Percentiles rank a stretch among this genome's conserved stretches.
Evolutionary conservation across 1,140 invertebrate genomes (phyloP).

Genomic region (Papilio polytes): DNA sequence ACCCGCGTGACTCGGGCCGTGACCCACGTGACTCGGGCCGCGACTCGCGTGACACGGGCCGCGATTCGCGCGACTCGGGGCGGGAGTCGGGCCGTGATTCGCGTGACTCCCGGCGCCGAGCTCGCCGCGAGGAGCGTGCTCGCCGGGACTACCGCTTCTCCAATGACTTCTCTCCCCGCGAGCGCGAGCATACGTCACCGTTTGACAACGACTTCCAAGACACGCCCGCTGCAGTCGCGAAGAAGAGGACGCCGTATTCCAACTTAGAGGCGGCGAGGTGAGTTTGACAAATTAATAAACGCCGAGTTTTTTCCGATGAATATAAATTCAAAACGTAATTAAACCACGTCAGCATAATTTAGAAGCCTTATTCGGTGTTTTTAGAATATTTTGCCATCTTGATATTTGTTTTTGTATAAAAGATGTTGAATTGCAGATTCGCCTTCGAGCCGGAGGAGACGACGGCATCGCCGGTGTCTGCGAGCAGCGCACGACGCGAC

Average conservation of each 20-base stretch:
- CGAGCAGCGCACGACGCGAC: conserved; percentile 61
- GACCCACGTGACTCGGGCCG: conserved; percentile 48
- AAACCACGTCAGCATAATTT: too few relatives aligned
- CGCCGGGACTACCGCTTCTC: conserved; percentile 83
- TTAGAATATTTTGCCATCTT: too few relatives aligned
- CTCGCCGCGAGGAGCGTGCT: conserved; percentile 62
- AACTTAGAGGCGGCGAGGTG: conserved; percentile 75
- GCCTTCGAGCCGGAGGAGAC: conserved; percentile 70
- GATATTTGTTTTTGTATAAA: not conserved
- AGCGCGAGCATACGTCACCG: conserved; percentile 85
- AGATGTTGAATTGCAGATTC: conserved; percentile 54
- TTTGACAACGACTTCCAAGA: conserved; percentile 90
- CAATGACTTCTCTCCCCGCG: conserved; percentile 85
- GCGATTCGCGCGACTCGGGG: conserved; percentile 50
- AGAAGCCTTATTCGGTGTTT: too few relatives aligned
- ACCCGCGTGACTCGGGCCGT: conserved; percentile 46
- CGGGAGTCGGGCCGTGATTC: conserved; percentile 48
- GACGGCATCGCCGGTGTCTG: conserved; percentile 68
- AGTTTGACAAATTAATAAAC: too few relatives aligned
- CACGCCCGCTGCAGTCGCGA: conserved; percentile 59
- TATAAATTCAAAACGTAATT: too few relatives aligned
- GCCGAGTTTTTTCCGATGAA: too few relatives aligned
- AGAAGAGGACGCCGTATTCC: conserved; percentile 70
- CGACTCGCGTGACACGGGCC: conserved; percentile 41
- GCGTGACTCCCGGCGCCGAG: conserved; percentile 46